Percentiles rank a stretch among this genome's conserved stretches.
These are phyloP conservation scores for Zeus faber DNA, from an alignment of 2,113 vertebrate genomes.

Conservation along the genomic window DNA sequence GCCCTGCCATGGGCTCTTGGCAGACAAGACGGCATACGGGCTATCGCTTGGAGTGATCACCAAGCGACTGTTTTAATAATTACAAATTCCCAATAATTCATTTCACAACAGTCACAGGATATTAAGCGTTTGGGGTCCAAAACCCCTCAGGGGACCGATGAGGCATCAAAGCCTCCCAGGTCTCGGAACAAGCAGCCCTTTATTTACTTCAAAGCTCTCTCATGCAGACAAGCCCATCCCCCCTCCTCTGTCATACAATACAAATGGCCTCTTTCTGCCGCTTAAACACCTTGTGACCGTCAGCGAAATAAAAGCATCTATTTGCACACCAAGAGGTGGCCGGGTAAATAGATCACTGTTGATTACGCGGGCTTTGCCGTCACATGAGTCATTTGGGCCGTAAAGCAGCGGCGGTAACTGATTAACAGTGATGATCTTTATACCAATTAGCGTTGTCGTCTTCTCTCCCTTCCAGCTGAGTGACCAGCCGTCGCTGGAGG, in stretches of 20 bases:
- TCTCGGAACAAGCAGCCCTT: slow-evolving; percentile 7
- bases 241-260: slow-evolving; percentile 28
- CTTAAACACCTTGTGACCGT: slow-evolving; percentile 7
- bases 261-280: not conserved
- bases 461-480: slow-evolving; percentile 77
- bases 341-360: not conserved
- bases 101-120: not conserved
- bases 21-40: no score
- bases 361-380: not conserved
- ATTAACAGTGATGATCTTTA: slow-evolving; percentile 4
- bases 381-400: not conserved
- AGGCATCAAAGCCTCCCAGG: slow-evolving; percentile 11
- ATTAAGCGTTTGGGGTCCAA: not conserved
- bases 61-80: no score
- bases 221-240: not conserved
- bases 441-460: not conserved
- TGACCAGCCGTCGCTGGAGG: slow-evolving; percentile 96
- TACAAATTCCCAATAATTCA: no score
- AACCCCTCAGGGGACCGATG: slow-evolving; percentile 1
- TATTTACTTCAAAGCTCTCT: slow-evolving; percentile 10
- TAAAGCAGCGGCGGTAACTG: not conserved
- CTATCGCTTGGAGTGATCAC: no score
- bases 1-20: no score
- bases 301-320: slow-evolving; percentile 15
- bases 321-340: not conserved